Evolutionary conservation across 2,113 vertebrate genomes (phyloP).

Genomic region (Dryoscopus gambensis): DNA sequence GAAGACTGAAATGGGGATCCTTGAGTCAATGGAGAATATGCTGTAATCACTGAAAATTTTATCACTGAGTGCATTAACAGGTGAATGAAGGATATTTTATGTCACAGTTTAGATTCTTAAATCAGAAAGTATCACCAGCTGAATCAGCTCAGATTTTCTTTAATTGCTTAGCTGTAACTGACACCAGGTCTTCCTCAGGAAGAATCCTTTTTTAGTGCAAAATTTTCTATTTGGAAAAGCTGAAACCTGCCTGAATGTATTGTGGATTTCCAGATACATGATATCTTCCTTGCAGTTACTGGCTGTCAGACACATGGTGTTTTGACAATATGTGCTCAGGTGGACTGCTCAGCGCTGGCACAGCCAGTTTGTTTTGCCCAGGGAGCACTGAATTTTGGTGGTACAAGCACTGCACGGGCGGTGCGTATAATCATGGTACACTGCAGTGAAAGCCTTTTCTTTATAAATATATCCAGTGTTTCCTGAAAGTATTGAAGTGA

Average conservation of each 20-base stretch:
- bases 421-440: rapidly evolving
- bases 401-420: not conserved
- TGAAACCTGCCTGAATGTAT: not conserved
- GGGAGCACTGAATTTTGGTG: not conserved
- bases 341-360: not conserved
- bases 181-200: not conserved
- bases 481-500: not conserved
- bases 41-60: not conserved
- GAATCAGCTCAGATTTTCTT: not conserved
- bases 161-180: not conserved
- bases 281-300: not conserved
- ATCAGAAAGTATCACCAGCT: not conserved
- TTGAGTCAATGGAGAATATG: not conserved
- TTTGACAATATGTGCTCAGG: not conserved
- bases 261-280: not conserved
- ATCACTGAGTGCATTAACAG: not conserved
- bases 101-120: not conserved
- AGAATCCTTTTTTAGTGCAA: not conserved
- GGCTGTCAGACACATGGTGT: not conserved
- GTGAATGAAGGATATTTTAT: not conserved
- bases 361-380: not conserved
- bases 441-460: not conserved
- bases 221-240: not conserved
- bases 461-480: not conserved
- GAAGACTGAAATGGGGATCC: not conserved